These are phyloP conservation scores for Bombus turneri DNA, from an alignment of 1,140 invertebrate genomes.

Conservation along the genomic window DNA sequence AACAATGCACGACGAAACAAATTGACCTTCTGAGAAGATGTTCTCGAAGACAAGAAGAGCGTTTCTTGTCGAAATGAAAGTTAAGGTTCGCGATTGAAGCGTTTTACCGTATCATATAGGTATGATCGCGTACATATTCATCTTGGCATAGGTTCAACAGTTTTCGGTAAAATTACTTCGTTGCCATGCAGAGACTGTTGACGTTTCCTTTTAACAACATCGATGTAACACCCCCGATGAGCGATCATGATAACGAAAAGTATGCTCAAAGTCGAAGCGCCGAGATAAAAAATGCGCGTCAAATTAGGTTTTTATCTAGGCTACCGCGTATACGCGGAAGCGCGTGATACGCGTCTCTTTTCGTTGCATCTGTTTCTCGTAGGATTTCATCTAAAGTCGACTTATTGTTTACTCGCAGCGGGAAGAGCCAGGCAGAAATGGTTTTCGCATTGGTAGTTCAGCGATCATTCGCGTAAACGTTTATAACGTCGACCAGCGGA, in stretches of 20 bases:
- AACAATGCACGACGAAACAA: background rate
- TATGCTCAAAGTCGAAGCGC: background rate
- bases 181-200: background rate
- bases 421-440: background rate
- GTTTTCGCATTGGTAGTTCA: background rate
- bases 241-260: background rate
- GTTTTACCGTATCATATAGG: background rate
- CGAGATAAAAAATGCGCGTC: background rate
- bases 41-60: background rate
- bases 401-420: slow-evolving; percentile 2
- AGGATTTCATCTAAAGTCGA: slow-evolving; percentile 14
- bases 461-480: slow-evolving; percentile 1
- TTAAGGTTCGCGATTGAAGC: background rate
- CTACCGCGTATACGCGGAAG: background rate
- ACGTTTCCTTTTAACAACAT: background rate
- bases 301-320: background rate
- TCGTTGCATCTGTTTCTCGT: slow-evolving; percentile 26
- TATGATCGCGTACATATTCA: background rate
- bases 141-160: background rate
- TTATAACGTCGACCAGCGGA: background rate
- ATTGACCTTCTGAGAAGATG: too few relatives aligned
- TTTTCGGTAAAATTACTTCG: background rate
- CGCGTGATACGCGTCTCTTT: background rate
- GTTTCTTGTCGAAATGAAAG: background rate
- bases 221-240: background rate